Evolutionary conservation across 2,113 vertebrate species (phyloP), one percentile per base, ranked within the genome.

Genomic region (Peromyscus polionotus): DNA sequence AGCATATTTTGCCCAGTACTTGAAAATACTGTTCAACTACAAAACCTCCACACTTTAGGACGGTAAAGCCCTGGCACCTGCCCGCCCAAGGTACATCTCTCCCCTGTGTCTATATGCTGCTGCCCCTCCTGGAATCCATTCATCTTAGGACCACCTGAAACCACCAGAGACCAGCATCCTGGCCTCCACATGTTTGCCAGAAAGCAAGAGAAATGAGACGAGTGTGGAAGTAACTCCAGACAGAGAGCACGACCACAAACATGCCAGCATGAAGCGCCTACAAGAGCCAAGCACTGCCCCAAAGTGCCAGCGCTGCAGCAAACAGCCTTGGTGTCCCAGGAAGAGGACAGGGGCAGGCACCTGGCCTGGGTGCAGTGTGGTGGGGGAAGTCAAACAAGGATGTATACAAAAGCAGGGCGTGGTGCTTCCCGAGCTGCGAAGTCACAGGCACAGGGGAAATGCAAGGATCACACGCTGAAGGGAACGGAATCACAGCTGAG

Each of bases 251-350:
- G 1, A 8, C 67, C 59, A 10, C 9, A 39, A 63, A 77, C 12
- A 70, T 63, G 72, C 67, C 19, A 73, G 24, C 59, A 65, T 19
- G 11, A 2, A 22, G 19, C 0, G 0, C 39, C 77, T 9, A 1
- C 12, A 10, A 42, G 19, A n/a, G 36, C 19, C 79, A 65, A 36
- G 81, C 7, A 0, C 28, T 3, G 20, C 3, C 6, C 36, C 19
- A 2, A 26, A 80, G 36, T 1, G 3, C 24, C 33, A 79, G 13
- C 0, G 22, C 26, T 36, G 28, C 45, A 33, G 70, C 31, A 67
- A 63, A 36, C 2, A 19, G 76, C 4, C 42, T 51, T 20, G 1
- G 0, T 5, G 2, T 26, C 39, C 0, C 2, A 0, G 26, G 33
- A 6, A 7, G 7, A 79, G 10, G 36, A n/a, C 4, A 36, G 54